phyloP scores from a whole-genome alignment of 1,140 invertebrate species.

The Heliconius hermathena region DNA sequence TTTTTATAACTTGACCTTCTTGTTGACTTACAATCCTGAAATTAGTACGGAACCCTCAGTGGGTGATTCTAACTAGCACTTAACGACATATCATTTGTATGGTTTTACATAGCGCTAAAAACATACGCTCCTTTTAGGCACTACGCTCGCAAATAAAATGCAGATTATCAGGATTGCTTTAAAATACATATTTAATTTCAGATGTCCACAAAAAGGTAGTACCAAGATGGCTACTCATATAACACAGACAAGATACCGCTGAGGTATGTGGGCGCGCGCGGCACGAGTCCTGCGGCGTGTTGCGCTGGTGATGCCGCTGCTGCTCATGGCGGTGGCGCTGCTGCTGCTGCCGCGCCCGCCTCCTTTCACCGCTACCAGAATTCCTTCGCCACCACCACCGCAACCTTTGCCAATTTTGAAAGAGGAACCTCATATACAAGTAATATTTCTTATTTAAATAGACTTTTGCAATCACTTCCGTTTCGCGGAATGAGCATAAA shows the following conservation, averaged over 20 bases:
- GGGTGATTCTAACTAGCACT: no score
- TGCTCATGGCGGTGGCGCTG: conserved; percentile 63
- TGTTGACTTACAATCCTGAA: no score
- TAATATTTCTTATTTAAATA: not conserved
- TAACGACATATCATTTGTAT: no score
- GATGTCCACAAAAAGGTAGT: conserved; percentile 10
- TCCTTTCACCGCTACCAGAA: conserved; percentile 44
- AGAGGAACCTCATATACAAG: conserved; percentile 37
- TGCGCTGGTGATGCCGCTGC: conserved; percentile 68
- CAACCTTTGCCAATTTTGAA: conserved; percentile 27
- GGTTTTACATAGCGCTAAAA: no score
- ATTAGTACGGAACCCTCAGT: no score
- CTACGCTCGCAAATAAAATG: no score
- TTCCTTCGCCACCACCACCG: conserved; percentile 43
- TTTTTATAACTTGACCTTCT: no score
- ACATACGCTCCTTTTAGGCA: no score
- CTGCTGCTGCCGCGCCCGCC: conserved; percentile 72
- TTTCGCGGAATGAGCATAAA: no score
- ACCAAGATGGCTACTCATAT: conserved; percentile 1
- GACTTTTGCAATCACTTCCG: no score
- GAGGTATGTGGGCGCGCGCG: conserved; percentile 72
- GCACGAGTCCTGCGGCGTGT: conserved; percentile 71
- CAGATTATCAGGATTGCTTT: not conserved
- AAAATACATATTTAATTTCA: not conserved
- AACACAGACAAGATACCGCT: conserved; percentile 30